A percentile compares a stretch with the other conserved stretches of the same genome.
phyloP scores from a whole-genome alignment of 2,113 vertebrate species.

The western clawed frog (Xenopus tropicalis) region UCB_Xtro_10.0 CM004443.2:139873001-139873500 shows the following conservation, averaged over 20 bases:
- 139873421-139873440: too few relatives aligned
- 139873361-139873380: too few relatives aligned
- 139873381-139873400: too few relatives aligned
- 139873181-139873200: constrained; percentile 68
- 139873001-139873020: background rate
- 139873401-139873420: too few relatives aligned
- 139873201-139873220: constrained; percentile 66
- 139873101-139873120: constrained; percentile 61
- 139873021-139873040: background rate
- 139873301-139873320: background rate
- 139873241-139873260: constrained; percentile 47
- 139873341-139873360: too few relatives aligned
- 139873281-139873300: constrained; percentile 33
- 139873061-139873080: constrained; percentile 28
- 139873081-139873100: constrained; percentile 60
- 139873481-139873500: too few relatives aligned
- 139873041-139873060: constrained; percentile 5
- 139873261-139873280: constrained; percentile 25
- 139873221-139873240: constrained; percentile 62
- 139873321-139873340: too few relatives aligned
- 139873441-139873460: too few relatives aligned
- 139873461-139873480: too few relatives aligned
- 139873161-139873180: constrained; percentile 67
- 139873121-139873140: constrained; percentile 62
- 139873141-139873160: constrained; percentile 61